These are phyloP conservation scores for Sylvia atricapilla DNA, from an alignment of 2,113 vertebrate species.

Conservation along the genomic window DNA sequence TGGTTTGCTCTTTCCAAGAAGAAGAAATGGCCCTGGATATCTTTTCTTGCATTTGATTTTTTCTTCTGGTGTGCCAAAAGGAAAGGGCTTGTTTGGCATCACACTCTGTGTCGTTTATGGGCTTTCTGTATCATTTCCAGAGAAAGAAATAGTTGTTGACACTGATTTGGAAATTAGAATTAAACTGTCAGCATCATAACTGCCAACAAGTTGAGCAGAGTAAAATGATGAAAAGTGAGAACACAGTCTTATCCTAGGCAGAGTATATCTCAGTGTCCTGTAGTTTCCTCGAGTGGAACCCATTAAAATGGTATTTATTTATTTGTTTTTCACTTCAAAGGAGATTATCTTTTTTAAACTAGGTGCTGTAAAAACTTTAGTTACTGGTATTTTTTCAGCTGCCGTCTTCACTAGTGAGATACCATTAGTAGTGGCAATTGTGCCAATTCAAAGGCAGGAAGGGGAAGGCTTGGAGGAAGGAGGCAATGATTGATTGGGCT, in stretches of 20 bases:
- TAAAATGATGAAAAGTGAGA: constrained; percentile 50
- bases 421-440: background rate
- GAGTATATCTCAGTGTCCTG: background rate
- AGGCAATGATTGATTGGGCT: background rate
- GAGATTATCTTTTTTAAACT: background rate
- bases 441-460: background rate
- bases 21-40: background rate
- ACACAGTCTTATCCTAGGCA: constrained; percentile 9
- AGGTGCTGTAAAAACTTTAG: background rate
- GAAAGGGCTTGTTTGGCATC: background rate
- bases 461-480: background rate
- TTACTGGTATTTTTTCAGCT: background rate
- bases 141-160: constrained; percentile 50
- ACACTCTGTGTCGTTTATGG: background rate
- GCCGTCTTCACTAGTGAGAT: background rate
- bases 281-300: background rate
- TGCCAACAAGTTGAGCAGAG: constrained; percentile 38
- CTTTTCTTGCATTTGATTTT: background rate
- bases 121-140: constrained; percentile 47
- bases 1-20: background rate
- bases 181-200: constrained; percentile 38
- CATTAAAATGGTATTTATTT: background rate
- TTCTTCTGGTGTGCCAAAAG: background rate
- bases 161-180: constrained; percentile 62
- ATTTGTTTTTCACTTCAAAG: background rate